Evolutionary conservation across 2,797 vertebrate species (phyloP), one percentile per base, ranked within the genome.

Genomic region (Brachyalestes nurse): DNA sequence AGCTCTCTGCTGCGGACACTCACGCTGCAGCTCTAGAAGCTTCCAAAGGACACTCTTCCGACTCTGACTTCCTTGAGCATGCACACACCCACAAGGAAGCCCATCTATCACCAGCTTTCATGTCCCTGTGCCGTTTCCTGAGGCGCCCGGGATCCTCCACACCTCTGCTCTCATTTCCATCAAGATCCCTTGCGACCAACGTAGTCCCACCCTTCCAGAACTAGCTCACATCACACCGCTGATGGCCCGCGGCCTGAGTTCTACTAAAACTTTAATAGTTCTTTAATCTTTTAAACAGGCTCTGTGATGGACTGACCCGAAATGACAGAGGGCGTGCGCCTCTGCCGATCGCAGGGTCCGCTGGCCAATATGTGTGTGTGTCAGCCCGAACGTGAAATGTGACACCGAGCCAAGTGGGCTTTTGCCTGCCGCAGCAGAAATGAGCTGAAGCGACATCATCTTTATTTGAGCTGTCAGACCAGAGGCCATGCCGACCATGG

Each of bases 261-360:
- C 58, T 66, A 80, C 79, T 85, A 66, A 85, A 87, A 85, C 79
- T 83, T 87, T 87, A 82, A 87, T 83, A 82, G 80, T 80, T 67
- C 66, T 83, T 87, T 75, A 87, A 87, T 85, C 65, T 85, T 87
- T 85, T 78, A 85, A 83, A 85, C 81, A 79, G 81, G 70, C 77
- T 73, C 74, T 25, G 65, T 45, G 65, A 78, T 74, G 64, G 81
- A 74, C 76, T 82, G 82, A 83, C 77, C 82, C 70, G 45, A 34
- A 80, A 75, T 83, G 79, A 80, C 34, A 40, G 77, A 65, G 34
- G 21, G 62, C 57, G 77, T 21, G 65, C 40, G 1, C 6, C 19
- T 19, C 9, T 67, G 74, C 69, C 19, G 34, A 81, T 64, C 17
- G 23, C 65, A 74, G 75, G 55, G 65, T 75, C 58, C 34, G 25